A percentile compares a stretch with the other conserved stretches of the same genome.
Evolutionary conservation across 2,888 invertebrate genomes (phyloP).

Genomic region (Chaitophorus viminalis): DNA sequence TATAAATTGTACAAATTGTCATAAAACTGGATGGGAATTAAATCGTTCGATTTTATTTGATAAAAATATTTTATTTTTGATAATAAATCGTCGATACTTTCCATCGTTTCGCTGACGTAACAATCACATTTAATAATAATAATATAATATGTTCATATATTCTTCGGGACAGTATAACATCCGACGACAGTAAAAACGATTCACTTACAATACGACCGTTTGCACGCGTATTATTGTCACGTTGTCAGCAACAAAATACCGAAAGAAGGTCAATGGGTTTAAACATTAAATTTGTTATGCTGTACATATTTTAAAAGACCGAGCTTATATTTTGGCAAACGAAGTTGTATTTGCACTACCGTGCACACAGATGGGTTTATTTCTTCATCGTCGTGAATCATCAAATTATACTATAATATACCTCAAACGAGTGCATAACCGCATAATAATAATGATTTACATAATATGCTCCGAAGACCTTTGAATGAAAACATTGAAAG

Average conservation of each 20-base stretch:
- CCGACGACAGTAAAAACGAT: no score
- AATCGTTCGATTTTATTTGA: no score
- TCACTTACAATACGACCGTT: no score
- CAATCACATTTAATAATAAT: no score
- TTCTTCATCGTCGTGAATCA: background rate
- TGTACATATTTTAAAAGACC: background rate
- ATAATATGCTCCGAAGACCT: background rate
- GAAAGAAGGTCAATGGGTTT: slow-evolving; percentile 14
- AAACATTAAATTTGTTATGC: slow-evolving; percentile 14
- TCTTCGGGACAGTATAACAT: no score
- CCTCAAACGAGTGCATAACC: background rate
- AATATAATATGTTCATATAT: no score
- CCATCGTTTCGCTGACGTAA: no score
- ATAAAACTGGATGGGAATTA: no score
- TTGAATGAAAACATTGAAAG: no score
- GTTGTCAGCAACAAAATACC: slow-evolving; percentile 15
- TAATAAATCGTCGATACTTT: no score
- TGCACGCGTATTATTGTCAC: background rate
- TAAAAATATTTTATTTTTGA: no score
- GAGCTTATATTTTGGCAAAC: background rate
- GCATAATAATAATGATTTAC: background rate
- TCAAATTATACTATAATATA: background rate
- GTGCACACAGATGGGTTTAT: background rate
- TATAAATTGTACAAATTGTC: no score
- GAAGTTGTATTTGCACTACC: background rate